These are phyloP conservation scores for Bubo bubo DNA, from an alignment of 2,113 vertebrate genomes.

Conservation along the genomic window DNA sequence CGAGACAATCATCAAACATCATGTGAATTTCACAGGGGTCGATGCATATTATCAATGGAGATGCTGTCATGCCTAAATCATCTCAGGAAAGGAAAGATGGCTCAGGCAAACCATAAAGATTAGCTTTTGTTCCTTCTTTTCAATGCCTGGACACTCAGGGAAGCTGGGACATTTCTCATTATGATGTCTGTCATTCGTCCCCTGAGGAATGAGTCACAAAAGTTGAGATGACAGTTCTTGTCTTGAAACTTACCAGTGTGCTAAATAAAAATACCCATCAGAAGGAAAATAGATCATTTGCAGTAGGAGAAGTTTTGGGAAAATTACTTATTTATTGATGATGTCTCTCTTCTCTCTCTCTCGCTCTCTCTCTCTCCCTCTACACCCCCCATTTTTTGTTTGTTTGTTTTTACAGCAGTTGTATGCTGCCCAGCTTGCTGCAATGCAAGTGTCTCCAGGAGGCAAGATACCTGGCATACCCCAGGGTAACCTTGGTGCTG, in stretches of 20 bases:
- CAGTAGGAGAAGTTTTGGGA: conserved; percentile 43
- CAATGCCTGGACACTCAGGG: background rate
- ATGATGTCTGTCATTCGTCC: conserved; percentile 73
- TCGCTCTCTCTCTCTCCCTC: background rate
- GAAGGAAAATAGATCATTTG: background rate
- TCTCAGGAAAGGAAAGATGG: background rate
- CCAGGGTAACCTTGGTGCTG: conserved; percentile 87
- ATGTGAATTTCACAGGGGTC: background rate
- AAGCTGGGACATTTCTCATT: conserved; percentile 68
- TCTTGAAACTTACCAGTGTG: conserved; percentile 45
- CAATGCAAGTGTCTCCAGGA: conserved; percentile 97
- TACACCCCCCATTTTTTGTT: background rate
- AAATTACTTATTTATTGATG: conserved; percentile 76
- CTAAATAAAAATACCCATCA: conserved; percentile 59
- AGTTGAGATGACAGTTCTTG: conserved; percentile 50
- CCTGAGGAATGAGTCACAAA: conserved; percentile 61
- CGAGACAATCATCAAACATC: background rate
- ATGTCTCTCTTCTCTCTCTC: background rate
- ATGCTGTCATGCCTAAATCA: background rate
- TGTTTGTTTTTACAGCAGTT: conserved; percentile 84
- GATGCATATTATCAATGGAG: background rate
- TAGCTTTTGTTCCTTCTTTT: conserved; percentile 2
- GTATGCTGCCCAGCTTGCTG: conserved; percentile 96
- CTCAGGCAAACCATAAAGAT: background rate
- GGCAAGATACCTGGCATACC: conserved; percentile 91